phyloP scores from a whole-genome alignment of 2,113 vertebrate genomes.

The Scomber scombrus region DNA sequence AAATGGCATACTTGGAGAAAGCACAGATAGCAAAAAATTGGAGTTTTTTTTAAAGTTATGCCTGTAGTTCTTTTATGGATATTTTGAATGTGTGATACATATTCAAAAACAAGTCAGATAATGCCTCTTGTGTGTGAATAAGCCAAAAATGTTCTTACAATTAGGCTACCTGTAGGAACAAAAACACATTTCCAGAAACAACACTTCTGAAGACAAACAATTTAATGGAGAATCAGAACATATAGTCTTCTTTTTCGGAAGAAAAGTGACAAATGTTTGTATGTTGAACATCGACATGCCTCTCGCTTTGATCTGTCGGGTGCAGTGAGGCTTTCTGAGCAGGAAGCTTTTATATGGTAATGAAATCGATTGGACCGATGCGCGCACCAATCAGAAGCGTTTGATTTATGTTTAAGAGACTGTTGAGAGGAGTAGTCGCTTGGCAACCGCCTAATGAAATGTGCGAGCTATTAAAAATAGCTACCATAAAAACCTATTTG shows the following conservation, averaged over 20 bases:
- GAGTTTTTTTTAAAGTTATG: too few species aligned
- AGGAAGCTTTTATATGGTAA: conserved; percentile 78
- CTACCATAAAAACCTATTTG: conserved; percentile 38
- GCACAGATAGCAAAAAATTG: too few species aligned
- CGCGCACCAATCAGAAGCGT: conserved; percentile 74
- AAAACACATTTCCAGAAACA: too few species aligned
- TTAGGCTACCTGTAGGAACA: too few species aligned
- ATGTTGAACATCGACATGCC: conserved; percentile 19
- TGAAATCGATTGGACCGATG: conserved; percentile 68
- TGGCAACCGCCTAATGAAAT: conserved; percentile 81
- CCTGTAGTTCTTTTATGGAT: too few species aligned
- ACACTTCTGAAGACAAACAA: neutral
- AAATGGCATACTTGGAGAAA: too few species aligned
- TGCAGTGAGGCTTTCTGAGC: conserved; percentile 40
- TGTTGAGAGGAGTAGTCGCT: conserved; percentile 75
- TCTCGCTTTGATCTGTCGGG: conserved; percentile 34
- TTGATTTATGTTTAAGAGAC: conserved; percentile 77
- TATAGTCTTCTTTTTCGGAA: neutral
- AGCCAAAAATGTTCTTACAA: too few species aligned
- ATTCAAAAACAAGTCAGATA: too few species aligned
- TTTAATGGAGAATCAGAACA: too few species aligned
- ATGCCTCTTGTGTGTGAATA: too few species aligned
- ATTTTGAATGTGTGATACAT: too few species aligned
- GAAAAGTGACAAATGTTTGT: neutral
- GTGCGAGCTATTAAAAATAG: conserved; percentile 63